These are phyloP conservation scores for Cephus rjabovi DNA, from an alignment of 2,888 invertebrate species.

Conservation along the genomic window DNA sequence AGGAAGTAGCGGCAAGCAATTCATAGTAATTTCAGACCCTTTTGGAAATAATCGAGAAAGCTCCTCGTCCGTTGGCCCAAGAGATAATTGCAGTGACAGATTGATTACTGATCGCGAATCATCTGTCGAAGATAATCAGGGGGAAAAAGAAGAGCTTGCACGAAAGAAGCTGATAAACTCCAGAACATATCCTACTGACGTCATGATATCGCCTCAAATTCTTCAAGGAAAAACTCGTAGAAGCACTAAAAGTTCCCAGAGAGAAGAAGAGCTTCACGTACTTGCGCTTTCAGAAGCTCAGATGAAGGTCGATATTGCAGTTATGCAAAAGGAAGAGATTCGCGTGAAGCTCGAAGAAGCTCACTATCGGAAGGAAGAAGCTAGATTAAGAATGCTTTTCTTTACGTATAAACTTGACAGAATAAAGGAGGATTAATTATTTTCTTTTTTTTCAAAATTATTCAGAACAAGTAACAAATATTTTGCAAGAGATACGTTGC, in stretches of 20 bases:
- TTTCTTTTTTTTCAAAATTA: background rate
- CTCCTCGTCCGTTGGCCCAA: constrained; percentile 11
- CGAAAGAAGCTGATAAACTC: constrained; percentile 18
- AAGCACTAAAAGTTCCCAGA: constrained; percentile 29
- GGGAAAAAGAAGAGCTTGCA: constrained; percentile 23
- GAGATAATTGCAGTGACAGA: constrained; percentile 16
- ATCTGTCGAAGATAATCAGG: constrained; percentile 14
- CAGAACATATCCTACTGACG: background rate
- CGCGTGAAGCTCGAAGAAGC: constrained; percentile 51
- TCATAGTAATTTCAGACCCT: background rate
- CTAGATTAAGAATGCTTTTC: constrained; percentile 49
- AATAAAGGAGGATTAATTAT: constrained; percentile 37
- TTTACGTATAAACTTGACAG: constrained; percentile 48
- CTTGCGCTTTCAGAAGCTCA: constrained; percentile 50
- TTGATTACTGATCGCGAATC: constrained; percentile 22
- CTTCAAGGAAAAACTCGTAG: constrained; percentile 18
- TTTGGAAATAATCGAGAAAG: constrained; percentile 11
- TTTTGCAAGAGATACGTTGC: background rate
- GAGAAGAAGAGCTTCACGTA: constrained; percentile 43
- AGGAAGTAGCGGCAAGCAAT: background rate
- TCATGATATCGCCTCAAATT: background rate
- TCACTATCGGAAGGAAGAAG: constrained; percentile 51
- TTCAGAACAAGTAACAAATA: background rate
- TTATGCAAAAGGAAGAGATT: constrained; percentile 49
- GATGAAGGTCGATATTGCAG: constrained; percentile 48